A percentile compares a stretch with the other conserved stretches of the same genome.
phyloP scores from a whole-genome alignment of 2,888 invertebrate species.

The Scaptomyza tumidula region DNA sequence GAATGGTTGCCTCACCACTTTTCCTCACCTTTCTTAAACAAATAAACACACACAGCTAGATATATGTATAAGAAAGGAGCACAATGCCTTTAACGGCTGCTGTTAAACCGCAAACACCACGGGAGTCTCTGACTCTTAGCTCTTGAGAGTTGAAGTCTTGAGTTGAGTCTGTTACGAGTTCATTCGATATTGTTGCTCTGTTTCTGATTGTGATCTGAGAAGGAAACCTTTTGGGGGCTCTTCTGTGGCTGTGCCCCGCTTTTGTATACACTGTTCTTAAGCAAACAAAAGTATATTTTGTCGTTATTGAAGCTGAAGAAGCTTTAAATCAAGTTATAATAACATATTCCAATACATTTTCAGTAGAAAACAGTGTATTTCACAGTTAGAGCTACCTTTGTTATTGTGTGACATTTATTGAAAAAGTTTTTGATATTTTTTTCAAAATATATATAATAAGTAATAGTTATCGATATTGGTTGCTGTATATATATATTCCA shows the following conservation, averaged over 20 bases:
- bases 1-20: constrained; percentile 26
- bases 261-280: constrained; percentile 12
- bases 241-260: constrained; percentile 34
- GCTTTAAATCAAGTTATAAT: no score
- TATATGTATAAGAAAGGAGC: constrained; percentile 20
- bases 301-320: background rate
- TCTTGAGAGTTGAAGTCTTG: constrained; percentile 9
- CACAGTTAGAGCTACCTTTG: background rate
- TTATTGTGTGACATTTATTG: constrained; percentile 55
- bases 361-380: no score
- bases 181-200: constrained; percentile 63
- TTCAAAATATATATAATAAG: constrained; percentile 29
- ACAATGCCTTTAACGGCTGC: constrained; percentile 29
- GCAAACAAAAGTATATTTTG: background rate
- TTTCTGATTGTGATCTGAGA: constrained; percentile 65
- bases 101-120: constrained; percentile 68
- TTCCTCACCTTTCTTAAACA: constrained; percentile 60
- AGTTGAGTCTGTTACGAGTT: constrained; percentile 39
- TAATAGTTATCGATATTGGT: constrained; percentile 53
- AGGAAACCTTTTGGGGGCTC: constrained; percentile 64
- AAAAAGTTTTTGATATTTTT: background rate
- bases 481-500: constrained; percentile 17
- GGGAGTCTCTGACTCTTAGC: constrained; percentile 54
- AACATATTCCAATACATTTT: no score
- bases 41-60: constrained; percentile 21